Conservation (phyloP, 2,113 vertebrate species). For the Istiophorus platypterus region DNA sequence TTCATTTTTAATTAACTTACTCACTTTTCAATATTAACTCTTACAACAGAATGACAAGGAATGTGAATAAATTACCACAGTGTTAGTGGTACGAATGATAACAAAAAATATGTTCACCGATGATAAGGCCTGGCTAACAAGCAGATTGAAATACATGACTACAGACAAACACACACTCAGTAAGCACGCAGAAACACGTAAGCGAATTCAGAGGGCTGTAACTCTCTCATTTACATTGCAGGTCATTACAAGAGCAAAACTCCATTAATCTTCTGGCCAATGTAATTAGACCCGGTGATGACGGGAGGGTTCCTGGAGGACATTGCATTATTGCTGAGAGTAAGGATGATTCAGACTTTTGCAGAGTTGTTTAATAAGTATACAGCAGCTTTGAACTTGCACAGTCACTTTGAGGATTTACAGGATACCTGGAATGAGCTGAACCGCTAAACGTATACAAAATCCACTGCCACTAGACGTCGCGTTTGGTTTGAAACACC, state of each 20-base stretch:
- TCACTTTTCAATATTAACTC: too few species aligned
- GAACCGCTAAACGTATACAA: background rate
- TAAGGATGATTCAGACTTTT: slow-evolving; percentile 49
- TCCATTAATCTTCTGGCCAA: slow-evolving; percentile 64
- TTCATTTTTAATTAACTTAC: too few species aligned
- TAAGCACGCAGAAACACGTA: background rate
- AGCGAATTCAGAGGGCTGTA: slow-evolving; percentile 10
- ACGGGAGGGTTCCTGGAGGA: slow-evolving; percentile 58
- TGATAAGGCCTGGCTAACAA: slow-evolving; percentile 20
- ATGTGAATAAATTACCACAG: slow-evolving; percentile 31
- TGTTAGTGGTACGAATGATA: slow-evolving; percentile 4
- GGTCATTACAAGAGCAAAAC: slow-evolving; percentile 37
- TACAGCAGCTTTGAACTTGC: slow-evolving; percentile 3
- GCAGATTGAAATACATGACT: slow-evolving; percentile 26
- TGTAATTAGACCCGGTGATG: slow-evolving; percentile 61
- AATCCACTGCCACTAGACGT: background rate
- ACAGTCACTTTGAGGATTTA: background rate
- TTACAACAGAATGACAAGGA: background rate
- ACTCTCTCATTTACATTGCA: slow-evolving; percentile 47
- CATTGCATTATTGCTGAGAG: slow-evolving; percentile 23
- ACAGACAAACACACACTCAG: slow-evolving; percentile 1
- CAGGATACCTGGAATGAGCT: background rate
- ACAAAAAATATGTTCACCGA: background rate
- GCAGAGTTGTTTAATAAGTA: slow-evolving; percentile 25
- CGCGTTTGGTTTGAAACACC: too few species aligned